Percentiles rank a stretch among this genome's conserved stretches.
Conservation (phyloP, 1,140 invertebrate genomes). For the Nebria ingens region DNA sequence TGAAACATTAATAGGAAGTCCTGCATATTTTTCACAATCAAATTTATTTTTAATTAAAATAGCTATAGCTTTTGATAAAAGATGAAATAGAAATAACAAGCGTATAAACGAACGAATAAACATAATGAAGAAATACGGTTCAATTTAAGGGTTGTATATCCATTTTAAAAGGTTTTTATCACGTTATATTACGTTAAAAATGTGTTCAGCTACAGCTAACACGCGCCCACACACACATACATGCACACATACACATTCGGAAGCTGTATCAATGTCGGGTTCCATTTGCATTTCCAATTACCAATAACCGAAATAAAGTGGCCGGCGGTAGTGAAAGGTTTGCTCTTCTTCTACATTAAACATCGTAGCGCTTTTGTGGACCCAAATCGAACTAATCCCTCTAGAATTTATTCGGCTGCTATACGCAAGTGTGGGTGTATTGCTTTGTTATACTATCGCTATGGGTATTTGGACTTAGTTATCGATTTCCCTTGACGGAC, state of each 20-base stretch:
- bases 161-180: too few species aligned
- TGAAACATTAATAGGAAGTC: too few species aligned
- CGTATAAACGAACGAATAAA: too few species aligned
- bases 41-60: too few species aligned
- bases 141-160: too few species aligned
- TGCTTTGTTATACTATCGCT: slow-evolving; percentile 4
- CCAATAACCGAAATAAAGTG: neutral
- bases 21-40: too few species aligned
- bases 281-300: neutral
- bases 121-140: too few species aligned
- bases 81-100: too few species aligned
- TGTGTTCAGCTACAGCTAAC: too few species aligned
- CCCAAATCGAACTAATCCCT: neutral
- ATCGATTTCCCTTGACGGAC: slow-evolving; percentile 1
- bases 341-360: neutral
- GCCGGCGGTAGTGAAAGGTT: too few species aligned
- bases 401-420: neutral
- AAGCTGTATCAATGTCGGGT: neutral
- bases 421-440: neutral
- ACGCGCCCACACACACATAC: neutral
- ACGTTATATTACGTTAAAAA: too few species aligned
- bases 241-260: neutral
- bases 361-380: neutral
- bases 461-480: slow-evolving; percentile 4
- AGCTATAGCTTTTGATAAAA: too few species aligned